These are phyloP conservation scores for Pogonomyrmex barbatus DNA, from an alignment of 1,140 invertebrate species.

Conservation along the genomic window DNA sequence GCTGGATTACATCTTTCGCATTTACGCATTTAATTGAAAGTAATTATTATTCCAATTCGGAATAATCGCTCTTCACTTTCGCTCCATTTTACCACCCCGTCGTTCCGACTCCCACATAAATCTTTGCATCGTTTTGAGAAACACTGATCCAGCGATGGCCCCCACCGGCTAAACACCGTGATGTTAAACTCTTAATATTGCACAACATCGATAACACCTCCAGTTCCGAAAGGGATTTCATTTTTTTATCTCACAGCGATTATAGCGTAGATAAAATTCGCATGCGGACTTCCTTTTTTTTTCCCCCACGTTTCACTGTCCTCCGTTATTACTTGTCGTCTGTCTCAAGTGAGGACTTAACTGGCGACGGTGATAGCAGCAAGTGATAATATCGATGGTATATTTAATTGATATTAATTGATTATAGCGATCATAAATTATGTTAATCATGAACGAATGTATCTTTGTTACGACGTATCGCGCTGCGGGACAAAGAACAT, in stretches of 20 bases:
- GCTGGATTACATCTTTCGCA: neutral
- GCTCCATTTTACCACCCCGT: neutral
- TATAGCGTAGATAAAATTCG: slow-evolving; percentile 54
- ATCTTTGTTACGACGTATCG: slow-evolving; percentile 30
- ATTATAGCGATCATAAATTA: slow-evolving; percentile 10
- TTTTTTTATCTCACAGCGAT: slow-evolving; percentile 62
- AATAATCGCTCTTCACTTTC: slow-evolving; percentile 30
- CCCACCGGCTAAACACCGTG: slow-evolving; percentile 69
- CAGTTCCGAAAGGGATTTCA: slow-evolving; percentile 53
- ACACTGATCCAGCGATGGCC: slow-evolving; percentile 78
- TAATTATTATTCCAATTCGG: slow-evolving; percentile 37
- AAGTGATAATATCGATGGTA: slow-evolving; percentile 43
- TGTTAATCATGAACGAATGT: slow-evolving; percentile 12
- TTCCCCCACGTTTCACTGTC: neutral
- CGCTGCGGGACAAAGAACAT: slow-evolving; percentile 26
- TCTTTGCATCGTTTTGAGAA: slow-evolving; percentile 75
- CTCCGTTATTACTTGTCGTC: slow-evolving; percentile 26
- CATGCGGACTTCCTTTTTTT: neutral
- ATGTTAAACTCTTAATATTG: slow-evolving; percentile 76
- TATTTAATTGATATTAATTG: neutral
- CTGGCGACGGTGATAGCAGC: slow-evolving; percentile 63
- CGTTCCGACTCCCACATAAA: neutral
- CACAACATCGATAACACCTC: slow-evolving; percentile 77
- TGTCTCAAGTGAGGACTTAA: slow-evolving; percentile 50
- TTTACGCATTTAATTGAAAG: neutral